phyloP scores from a whole-genome alignment of 2,113 vertebrate species.

The Penelope pileata region DNA sequence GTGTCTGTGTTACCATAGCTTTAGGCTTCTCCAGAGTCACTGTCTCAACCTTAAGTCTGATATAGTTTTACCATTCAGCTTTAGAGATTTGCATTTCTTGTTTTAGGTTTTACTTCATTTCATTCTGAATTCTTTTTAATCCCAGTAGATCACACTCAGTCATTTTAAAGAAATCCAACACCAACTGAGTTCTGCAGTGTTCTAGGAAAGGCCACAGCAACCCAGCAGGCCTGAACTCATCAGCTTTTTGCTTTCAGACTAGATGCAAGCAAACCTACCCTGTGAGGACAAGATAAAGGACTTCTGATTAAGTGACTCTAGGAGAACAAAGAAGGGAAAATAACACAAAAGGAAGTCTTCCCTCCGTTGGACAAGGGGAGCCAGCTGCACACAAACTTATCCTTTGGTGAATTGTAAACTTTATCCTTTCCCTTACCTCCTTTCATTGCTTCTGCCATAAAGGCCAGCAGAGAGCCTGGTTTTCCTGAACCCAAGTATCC shows the following conservation, averaged over 20 bases:
- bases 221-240: neutral
- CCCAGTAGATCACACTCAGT: neutral
- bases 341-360: neutral
- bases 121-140: conserved; percentile 17
- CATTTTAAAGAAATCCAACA: neutral
- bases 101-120: neutral
- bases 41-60: neutral
- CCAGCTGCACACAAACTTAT: neutral
- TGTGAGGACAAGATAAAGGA: neutral
- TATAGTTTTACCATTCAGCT: neutral
- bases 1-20: neutral
- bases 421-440: neutral
- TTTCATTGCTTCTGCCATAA: neutral
- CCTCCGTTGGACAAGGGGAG: neutral
- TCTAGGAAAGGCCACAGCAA: neutral
- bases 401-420: accelerated
- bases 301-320: neutral
- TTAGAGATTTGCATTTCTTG: conserved; percentile 16
- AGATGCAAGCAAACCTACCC: neutral
- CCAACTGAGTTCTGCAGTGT: neutral
- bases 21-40: neutral
- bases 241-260: neutral
- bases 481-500: neutral
- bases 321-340: neutral
- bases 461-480: neutral